A percentile compares a stretch with the other conserved stretches of the same genome.
Conservation (phyloP, 2,113 vertebrate species). For the Erythrocercus mccallii region DNA sequence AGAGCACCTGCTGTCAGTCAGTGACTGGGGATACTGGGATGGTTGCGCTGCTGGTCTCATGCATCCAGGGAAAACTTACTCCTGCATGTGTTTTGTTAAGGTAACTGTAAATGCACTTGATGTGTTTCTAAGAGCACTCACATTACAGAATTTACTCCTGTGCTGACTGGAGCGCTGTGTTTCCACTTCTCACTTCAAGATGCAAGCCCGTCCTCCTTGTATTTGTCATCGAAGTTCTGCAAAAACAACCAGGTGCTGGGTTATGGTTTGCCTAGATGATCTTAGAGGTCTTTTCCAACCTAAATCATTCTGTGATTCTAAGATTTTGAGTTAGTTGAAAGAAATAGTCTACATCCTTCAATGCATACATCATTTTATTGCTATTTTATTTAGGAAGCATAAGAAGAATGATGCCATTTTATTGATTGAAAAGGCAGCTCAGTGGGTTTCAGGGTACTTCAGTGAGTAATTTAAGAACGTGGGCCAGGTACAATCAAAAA, state of each 20-base stretch:
- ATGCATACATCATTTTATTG: not conserved
- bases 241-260: not conserved
- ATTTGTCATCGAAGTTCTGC: not conserved
- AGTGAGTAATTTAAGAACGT: not conserved
- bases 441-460: not conserved
- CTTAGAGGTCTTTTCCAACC: not conserved
- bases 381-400: not conserved
- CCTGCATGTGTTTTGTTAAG: not conserved
- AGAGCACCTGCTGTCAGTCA: not conserved
- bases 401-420: not conserved
- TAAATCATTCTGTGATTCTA: not conserved
- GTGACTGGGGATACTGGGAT: not conserved
- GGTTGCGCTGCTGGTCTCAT: not conserved
- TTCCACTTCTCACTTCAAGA: not conserved
- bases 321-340: not conserved
- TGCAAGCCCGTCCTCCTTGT: not conserved
- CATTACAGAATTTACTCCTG: not conserved
- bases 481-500: not conserved
- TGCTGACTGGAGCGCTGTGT: not conserved
- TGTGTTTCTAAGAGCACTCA: not conserved
- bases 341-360: not conserved
- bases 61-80: not conserved
- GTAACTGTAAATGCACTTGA: not conserved
- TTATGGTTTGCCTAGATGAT: not conserved
- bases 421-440: not conserved